phyloP scores from a whole-genome alignment of 2,797 vertebrate species.

The Tokudaia muenninki region DNA sequence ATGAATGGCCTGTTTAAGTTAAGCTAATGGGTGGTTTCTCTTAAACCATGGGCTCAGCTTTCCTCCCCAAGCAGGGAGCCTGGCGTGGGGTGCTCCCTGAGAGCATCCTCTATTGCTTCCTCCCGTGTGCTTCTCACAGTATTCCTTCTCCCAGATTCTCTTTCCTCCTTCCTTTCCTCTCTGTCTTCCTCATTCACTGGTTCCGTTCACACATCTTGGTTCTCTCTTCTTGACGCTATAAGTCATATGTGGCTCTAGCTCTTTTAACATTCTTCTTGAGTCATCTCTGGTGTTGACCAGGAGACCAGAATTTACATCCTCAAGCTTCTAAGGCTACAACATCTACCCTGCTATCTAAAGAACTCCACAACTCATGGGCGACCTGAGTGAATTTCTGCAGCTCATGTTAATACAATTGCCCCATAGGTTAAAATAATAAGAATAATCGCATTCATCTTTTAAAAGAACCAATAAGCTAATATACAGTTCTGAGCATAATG shows the following conservation, averaged over 20 bases:
- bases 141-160: background rate
- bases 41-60: background rate
- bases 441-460: background rate
- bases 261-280: background rate
- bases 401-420: background rate
- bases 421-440: background rate
- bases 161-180: background rate
- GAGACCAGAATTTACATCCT: background rate
- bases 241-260: background rate
- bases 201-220: background rate
- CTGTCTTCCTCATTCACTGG: background rate
- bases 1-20: background rate
- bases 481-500: background rate
- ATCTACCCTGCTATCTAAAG: background rate
- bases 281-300: background rate
- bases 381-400: background rate
- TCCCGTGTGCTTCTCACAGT: background rate
- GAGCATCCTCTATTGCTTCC: background rate
- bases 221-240: background rate
- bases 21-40: background rate
- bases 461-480: constrained; percentile 13
- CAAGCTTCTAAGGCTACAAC: background rate
- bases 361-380: background rate
- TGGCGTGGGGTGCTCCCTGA: too few species aligned
- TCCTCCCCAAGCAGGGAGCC: background rate